Conservation (phyloP, 2,113 vertebrate genomes). For the Cranoglanis bouderius region DNA sequence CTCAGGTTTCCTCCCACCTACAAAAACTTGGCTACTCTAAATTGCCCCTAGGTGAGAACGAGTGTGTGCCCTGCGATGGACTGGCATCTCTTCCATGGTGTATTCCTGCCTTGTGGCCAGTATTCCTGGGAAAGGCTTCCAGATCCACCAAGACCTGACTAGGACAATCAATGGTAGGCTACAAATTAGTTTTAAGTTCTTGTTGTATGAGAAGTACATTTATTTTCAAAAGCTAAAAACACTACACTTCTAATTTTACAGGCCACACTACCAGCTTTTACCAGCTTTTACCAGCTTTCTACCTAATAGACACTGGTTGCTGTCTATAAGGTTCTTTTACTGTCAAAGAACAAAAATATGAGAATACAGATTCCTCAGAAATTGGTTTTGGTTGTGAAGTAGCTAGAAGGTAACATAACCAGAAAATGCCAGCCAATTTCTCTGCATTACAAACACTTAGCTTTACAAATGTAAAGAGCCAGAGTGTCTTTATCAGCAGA, state of each 20-base stretch:
- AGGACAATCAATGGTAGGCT: neutral
- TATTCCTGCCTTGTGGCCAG: neutral
- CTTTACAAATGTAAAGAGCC: neutral
- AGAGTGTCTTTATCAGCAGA: conserved; percentile 38
- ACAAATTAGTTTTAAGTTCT: neutral
- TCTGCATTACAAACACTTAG: neutral
- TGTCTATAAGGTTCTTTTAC: neutral
- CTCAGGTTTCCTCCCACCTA: neutral
- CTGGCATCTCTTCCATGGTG: neutral
- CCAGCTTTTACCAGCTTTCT: neutral
- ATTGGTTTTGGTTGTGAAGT: neutral
- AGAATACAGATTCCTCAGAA: neutral
- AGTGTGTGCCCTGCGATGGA: neutral
- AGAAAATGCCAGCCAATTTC: neutral
- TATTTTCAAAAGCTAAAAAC: neutral
- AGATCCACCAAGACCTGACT: neutral
- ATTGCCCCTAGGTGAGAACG: neutral
- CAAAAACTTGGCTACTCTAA: neutral
- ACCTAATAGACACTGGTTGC: neutral
- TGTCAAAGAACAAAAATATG: neutral
- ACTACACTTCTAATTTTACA: neutral
- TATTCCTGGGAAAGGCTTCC: neutral
- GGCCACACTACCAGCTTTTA: too few relatives aligned
- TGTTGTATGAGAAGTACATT: neutral
- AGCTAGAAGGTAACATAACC: neutral